Base-by-base conservation (phyloP, 2,888 invertebrate genomes). In the Coenonympha arcania region DNA sequence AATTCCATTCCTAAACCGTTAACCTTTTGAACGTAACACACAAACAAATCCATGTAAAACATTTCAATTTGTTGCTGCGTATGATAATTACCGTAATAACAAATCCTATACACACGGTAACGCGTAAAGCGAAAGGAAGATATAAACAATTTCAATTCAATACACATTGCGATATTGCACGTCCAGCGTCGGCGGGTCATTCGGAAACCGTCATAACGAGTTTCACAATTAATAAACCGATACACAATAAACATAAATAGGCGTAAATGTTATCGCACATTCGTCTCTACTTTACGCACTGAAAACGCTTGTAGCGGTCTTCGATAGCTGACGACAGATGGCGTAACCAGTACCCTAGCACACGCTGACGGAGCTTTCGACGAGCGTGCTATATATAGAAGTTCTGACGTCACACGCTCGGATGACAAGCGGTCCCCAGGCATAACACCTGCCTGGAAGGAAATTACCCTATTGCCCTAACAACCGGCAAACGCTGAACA, bases 181-280 rank as follows among this genome's bases (percentile, higher is more conserved):
- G 36, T 48, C 24, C 33, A 37, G 13, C 28, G 48, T 15, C 33
- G 19, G 8, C 30, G 8, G 28, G 42, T 24, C 31, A 37, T 41
- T 42, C 41, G 6, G 47, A 13, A 34, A 49, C 36, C 48, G 24
- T 37, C 13, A 31, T 30, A 30, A 34, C 47, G 37, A 48, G 39
- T 55, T 61, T 54, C 54, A 54, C 55, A 63, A 63, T 64, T 62
- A 62, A 62, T 59, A 59, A 59, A 59, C 47, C 57, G 58, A 65
- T 58, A 56, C 57, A 61, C 59, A 61, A 61, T 55, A 56, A 62
- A 64, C 57, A 58, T 60, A 63, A 65, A 62, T 62, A 60, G 60
- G 55, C 41, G 58, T 13, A 22, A 13, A 15, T 8, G 9, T 39
- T 22, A 11, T 6, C 15, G 9, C 24, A 39, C 24, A 24, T 22